Evolutionary conservation across 2,888 invertebrate species (phyloP), one percentile per base, ranked within the genome.

Genomic region (Sphaerophoria rueppellii): DNA sequence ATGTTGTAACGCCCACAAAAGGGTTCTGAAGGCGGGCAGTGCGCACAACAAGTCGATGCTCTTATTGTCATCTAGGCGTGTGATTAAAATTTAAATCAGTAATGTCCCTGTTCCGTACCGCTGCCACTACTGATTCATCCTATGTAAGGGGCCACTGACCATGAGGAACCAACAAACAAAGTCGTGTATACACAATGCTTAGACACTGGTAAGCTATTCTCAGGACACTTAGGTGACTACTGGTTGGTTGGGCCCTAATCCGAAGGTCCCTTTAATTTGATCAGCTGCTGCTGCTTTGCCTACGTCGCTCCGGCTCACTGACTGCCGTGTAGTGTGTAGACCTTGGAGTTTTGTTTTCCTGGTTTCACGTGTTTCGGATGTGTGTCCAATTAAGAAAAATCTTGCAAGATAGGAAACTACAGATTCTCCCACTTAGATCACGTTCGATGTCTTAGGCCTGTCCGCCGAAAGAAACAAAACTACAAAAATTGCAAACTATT

Each of bases 391-490:
- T 85, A 85, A 85, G 85, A 46, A 65, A 71, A 83, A 63, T 63
- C 57, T 34, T 34, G 35, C 57, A 73, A 24, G 81, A 83, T 74
- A 75, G 75, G 65, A 83, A 74, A 37, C 63, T 54, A 60, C 60
- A 85, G 80, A 85, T 85, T 81, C 85, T 85, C 85, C 85, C 85
- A 85, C 85, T 81, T 85, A 73, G 76, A 85, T 85, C 85, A 85
- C 85, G 81, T 81, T 83, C 80, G 67, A 57, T 85, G 85, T 77
- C 80, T 61, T 73, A 57, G 50, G 63, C 48, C n/a, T 24, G 37
- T 32, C 75, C 12, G 9, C 6, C 11, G 9, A 9, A 6, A 7
- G 40, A 1, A 9, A 40, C 40, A 50, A 70, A 69, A 75, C 50
- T 75, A 65, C 75, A 40, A 58, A 58, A 70, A 58, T 14, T 70